Percentiles rank a stretch among this genome's conserved stretches.
These are phyloP conservation scores for Macrocentrus cingulum DNA, from an alignment of 1,140 invertebrate species.

Conservation along the genomic window DNA sequence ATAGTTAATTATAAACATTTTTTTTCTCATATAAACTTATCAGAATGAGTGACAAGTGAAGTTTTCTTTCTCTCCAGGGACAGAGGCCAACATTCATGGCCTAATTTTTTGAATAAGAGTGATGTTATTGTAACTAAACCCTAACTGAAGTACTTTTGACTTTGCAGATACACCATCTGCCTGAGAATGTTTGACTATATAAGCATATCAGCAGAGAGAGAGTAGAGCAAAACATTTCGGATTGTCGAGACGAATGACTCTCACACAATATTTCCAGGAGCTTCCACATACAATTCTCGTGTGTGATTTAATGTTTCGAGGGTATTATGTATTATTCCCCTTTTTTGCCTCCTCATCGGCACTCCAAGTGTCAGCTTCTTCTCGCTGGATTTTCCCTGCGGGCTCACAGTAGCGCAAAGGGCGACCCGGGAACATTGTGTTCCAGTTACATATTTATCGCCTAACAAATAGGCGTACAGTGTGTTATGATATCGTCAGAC, in stretches of 20 bases:
- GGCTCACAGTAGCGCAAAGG: slow-evolving; percentile 25
- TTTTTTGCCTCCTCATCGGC: slow-evolving; percentile 36
- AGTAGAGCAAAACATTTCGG: slow-evolving; percentile 5
- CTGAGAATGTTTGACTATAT: too few species aligned
- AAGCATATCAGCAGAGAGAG: slow-evolving; percentile 13
- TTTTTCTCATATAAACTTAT: too few species aligned
- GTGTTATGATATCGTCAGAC: slow-evolving; percentile 56
- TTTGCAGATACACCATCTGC: slow-evolving; percentile 40
- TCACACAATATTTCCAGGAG: slow-evolving; percentile 3
- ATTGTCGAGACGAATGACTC: slow-evolving; percentile 19
- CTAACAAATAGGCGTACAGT: slow-evolving; percentile 57
- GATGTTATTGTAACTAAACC: slow-evolving; percentile 44
- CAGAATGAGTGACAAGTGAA: too few species aligned
- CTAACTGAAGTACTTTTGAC: slow-evolving; percentile 53
- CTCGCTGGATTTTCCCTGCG: slow-evolving; percentile 16
- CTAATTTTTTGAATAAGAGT: slow-evolving; percentile 36
- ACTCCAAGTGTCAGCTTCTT: slow-evolving; percentile 25
- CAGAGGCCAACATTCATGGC: slow-evolving; percentile 27
- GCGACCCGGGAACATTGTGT: slow-evolving; percentile 43
- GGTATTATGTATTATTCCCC: slow-evolving; percentile 8
- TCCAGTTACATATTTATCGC: slow-evolving; percentile 59
- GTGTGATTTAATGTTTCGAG: slow-evolving; percentile 51
- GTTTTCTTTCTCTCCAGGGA: neutral
- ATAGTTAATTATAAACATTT: too few species aligned
- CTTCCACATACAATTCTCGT: neutral